Base-by-base conservation (phyloP, 2,113 vertebrate genomes). In the Trogon melanurus region DNA sequence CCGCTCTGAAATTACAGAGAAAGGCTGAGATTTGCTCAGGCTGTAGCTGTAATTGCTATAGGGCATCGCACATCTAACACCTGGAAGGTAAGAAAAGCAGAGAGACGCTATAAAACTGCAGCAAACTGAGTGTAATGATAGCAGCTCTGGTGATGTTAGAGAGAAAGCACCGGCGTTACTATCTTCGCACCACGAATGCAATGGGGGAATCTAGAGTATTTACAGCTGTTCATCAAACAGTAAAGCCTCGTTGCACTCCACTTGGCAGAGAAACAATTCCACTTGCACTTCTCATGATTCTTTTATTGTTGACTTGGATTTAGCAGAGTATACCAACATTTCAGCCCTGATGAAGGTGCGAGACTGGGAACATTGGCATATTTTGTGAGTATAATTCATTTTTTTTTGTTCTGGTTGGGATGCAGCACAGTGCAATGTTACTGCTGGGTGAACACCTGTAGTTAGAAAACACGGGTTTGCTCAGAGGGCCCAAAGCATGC, bases 371-470 rank as follows among this genome's bases (percentile, higher is more conserved):
- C 73, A 23, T 8, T 79, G 88, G 88, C 69, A 44, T 93, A 89
- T 92, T 96, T 91, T 96, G 95, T 87, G 70, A 92, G 86, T 94
- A 90, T 82, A 95, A 95, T 94, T 91, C 32, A 21, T 67, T 96
- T 91, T 93, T 96, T 84, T 96, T 84, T 94, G 90, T 95, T 96
- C 92, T 87, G 73, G 76, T 85, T 96, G 96, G 76, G 92, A 94
- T 56, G 71, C 51, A 81, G 69, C 2, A 0, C 58, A 44, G 61
- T 75, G 61, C 85, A 73, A 72, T 0, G 22, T 92, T 95, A 93
- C 88, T 95, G 96, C 85, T 96, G 92, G 76, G 61, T 96, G 96
- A 96, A 92, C 86, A 94, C 76, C 93, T 96, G 93, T 92, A 94
- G 88, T 85, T 60, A 92, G 91, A 89, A 91, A 94, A 81, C 76